phyloP scores from a whole-genome alignment of 2,888 invertebrate species.

The Timema cristinae region DNA sequence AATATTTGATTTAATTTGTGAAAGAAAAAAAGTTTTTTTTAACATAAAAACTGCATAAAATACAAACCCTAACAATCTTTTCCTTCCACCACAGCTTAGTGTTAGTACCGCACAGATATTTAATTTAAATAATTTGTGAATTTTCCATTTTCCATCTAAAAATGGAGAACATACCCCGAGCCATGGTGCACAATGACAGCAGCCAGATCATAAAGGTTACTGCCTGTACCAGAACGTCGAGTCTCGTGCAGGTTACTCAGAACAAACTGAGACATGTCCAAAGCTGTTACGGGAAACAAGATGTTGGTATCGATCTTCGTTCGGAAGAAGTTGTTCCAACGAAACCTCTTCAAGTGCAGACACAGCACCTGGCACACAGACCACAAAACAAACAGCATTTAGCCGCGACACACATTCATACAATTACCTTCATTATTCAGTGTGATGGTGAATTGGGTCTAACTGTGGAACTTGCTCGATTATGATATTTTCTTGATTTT shows the following conservation, averaged over 20 bases:
- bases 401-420: slow-evolving; percentile 11
- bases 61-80: too few relatives aligned
- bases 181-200: slow-evolving; percentile 81
- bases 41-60: too few relatives aligned
- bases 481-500: too few relatives aligned
- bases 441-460: too few relatives aligned
- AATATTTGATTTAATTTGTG: too few relatives aligned
- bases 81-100: too few relatives aligned
- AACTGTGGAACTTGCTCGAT: too few relatives aligned
- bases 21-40: too few relatives aligned
- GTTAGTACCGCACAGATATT: too few relatives aligned
- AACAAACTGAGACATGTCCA: slow-evolving; percentile 76
- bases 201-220: slow-evolving; percentile 71
- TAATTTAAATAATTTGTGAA: too few relatives aligned
- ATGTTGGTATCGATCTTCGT: slow-evolving; percentile 76
- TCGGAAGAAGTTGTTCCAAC: slow-evolving; percentile 75
- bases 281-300: slow-evolving; percentile 67
- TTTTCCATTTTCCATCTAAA: too few relatives aligned
- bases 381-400: slow-evolving; percentile 16
- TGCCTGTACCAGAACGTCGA: slow-evolving; percentile 57
- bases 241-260: slow-evolving; percentile 63
- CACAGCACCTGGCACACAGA: slow-evolving; percentile 59
- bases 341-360: slow-evolving; percentile 77
- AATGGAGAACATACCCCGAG: slow-evolving; percentile 60
- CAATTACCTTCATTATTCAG: too few relatives aligned